Percentiles rank a stretch among this genome's conserved stretches.
Conservation (phyloP, 2,113 vertebrate species). For the Pedionomus torquatus region DNA sequence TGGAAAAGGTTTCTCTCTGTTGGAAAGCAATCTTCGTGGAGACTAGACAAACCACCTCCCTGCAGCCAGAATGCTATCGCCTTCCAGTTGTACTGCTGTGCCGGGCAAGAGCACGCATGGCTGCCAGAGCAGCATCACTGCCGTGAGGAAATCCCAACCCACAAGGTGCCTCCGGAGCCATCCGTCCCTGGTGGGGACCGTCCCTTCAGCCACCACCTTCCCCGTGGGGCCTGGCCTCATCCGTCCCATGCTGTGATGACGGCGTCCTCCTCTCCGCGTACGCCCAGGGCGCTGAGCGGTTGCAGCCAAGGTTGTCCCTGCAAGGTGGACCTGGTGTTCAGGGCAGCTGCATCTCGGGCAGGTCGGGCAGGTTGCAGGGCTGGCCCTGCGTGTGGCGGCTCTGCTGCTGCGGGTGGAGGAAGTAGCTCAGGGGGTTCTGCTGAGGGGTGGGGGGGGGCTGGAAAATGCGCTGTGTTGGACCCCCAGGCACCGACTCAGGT, state of each 20-base stretch:
- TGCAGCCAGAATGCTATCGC: background rate
- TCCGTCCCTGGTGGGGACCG: rapidly evolving
- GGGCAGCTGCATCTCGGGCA: conserved; percentile 83
- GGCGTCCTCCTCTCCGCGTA: rapidly evolving
- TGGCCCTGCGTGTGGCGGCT: conserved; percentile 62
- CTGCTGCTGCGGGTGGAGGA: conserved; percentile 73
- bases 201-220: background rate
- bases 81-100: background rate
- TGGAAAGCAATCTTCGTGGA: background rate
- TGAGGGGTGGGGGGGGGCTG: conserved; percentile 70
- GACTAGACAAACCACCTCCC: background rate
- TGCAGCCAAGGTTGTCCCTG: background rate
- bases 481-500: conserved; percentile 71
- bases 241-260: rapidly evolving
- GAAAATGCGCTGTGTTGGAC: conserved; percentile 69
- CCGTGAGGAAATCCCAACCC: background rate
- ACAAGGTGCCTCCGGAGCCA: background rate
- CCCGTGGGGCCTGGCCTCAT: background rate
- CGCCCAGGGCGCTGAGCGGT: rapidly evolving
- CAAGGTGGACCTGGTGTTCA: background rate
- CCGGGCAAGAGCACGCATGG: background rate
- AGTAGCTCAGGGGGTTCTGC: conserved; percentile 76
- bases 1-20: background rate
- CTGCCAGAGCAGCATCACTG: background rate
- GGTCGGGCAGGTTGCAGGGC: conserved; percentile 75